Base-by-base conservation (phyloP, 2,113 vertebrate species). In the Carassius carassius region DNA sequence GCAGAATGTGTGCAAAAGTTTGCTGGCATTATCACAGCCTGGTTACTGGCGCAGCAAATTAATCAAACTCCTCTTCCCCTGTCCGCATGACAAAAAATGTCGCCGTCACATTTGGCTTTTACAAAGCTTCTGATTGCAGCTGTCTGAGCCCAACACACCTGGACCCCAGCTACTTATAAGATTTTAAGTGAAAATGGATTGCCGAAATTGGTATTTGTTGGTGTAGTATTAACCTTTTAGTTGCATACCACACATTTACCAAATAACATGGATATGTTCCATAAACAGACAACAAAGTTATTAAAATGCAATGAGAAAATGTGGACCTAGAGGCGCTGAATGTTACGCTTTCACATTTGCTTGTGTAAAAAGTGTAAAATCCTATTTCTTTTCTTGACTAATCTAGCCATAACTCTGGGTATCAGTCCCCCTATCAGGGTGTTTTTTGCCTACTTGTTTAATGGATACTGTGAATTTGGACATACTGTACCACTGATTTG, bases 51-150 rank as follows among this genome's bases (percentile, higher is more conserved):
- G 32, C 32, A 44, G 83, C 35, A 78, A 78, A 84, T 84, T 84
- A 84, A 84, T 84, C 83, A 78, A 78, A 84, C 14, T 17, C 12
- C 74, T 19, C 63, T 67, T 37, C n/a, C 25, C 7, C 32, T 79
- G 56, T 62, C 77, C 77, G 1, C 29, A 23, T 78, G 75, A 84
- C 83, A 84, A 78, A 74, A 77, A 51, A 29, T 56, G 49, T 19
- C 0, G 13, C 73, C 82, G 32, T 76, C 82, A 65, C 14, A 17
- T 83, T 74, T 29, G n/a, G 29, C 21, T 73, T 37, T 84, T 84
- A 77, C 58, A 32, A 62, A 49, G 10, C 41, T 9, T 54, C 16
- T 54, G 82, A 84, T 84, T 37, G 47, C 44, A 67, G 44, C 41
- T 10, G 10, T 44, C 10, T 41, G 41, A 41, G 41, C 41, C 41